phyloP scores from a whole-genome alignment of 2,797 vertebrate genomes.

The Sebastes wilsoni region DNA sequence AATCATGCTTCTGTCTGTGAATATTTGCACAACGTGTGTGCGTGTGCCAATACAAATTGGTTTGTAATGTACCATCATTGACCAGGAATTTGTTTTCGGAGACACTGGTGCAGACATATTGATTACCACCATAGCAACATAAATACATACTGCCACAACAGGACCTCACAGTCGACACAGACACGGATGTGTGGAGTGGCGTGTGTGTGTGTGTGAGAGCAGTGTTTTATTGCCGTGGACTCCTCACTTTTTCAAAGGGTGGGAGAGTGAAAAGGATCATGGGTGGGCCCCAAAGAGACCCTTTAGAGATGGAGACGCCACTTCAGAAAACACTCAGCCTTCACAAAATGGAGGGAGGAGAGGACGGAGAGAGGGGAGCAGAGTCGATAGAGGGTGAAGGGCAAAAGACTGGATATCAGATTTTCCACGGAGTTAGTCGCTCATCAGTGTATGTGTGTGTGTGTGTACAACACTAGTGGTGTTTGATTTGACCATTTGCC shows the following conservation, averaged over 20 bases:
- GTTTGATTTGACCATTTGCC: conserved; percentile 74
- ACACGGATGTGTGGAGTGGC: background rate
- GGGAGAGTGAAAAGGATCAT: conserved; percentile 57
- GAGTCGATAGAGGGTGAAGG: conserved; percentile 58
- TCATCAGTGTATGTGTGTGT: conserved; percentile 24
- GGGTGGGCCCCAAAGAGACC: conserved; percentile 74
- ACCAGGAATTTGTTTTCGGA: conserved; percentile 63
- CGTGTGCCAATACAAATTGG: conserved; percentile 24
- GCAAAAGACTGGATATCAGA: conserved; percentile 60
- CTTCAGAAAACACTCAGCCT: conserved; percentile 67
- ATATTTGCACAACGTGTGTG: background rate
- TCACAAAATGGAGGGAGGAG: conserved; percentile 70
- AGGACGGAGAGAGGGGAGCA: conserved; percentile 3
- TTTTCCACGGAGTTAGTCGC: conserved; percentile 51
- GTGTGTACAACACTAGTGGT: conserved; percentile 15
- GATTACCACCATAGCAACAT: conserved; percentile 62
- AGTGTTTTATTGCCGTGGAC: conserved; percentile 70
- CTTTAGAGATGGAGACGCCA: conserved; percentile 66
- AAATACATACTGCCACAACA: conserved; percentile 57
- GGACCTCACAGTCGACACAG: conserved; percentile 12
- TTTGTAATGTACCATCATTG: conserved; percentile 49
- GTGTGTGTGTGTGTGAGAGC: background rate
- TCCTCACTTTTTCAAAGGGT: conserved; percentile 77
- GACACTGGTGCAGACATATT: conserved; percentile 60
- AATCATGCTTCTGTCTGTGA: conserved; percentile 3